Conservation (phyloP, 2,797 vertebrate species). For the Rhyacichthys aspro region DNA sequence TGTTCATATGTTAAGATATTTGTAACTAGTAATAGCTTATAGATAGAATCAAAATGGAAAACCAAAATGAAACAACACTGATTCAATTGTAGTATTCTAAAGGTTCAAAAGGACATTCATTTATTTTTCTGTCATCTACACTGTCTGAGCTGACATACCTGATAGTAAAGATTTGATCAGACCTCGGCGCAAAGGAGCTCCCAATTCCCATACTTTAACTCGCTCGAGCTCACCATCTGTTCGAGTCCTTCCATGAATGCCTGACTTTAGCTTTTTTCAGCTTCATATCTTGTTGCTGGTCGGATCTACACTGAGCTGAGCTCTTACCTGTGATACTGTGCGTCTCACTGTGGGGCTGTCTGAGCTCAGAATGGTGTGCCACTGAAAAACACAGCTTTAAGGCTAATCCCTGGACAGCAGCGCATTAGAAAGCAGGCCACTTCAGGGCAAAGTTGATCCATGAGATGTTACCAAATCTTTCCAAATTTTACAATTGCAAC, state of each 20-base stretch:
- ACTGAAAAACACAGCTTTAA: conserved; percentile 57
- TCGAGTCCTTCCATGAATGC: conserved; percentile 23
- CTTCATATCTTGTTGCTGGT: conserved; percentile 10
- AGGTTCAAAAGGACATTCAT: too few species aligned
- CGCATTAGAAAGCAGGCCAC: conserved; percentile 58
- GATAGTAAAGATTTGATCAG: conserved; percentile 89
- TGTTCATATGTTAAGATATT: too few species aligned
- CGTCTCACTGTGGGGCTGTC: conserved; percentile 50
- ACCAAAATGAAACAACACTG: too few species aligned
- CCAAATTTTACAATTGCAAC: not conserved
- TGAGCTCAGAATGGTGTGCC: too few species aligned
- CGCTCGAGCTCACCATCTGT: conserved; percentile 59
- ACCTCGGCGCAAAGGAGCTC: conserved; percentile 87
- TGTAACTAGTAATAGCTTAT: too few species aligned
- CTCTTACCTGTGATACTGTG: conserved; percentile 37
- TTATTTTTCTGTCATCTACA: not conserved
- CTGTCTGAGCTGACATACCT: conserved; percentile 74
- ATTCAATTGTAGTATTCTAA: too few species aligned
- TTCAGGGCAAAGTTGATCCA: conserved; percentile 36
- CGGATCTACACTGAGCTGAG: not conserved
- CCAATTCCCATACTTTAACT: conserved; percentile 84
- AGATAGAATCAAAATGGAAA: too few species aligned
- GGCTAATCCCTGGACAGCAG: conserved; percentile 73
- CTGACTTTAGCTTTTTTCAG: conserved; percentile 17
- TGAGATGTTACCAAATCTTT: not conserved